Base-by-base conservation (phyloP, 1,140 invertebrate species). In the Drosophila paulistorum region DNA sequence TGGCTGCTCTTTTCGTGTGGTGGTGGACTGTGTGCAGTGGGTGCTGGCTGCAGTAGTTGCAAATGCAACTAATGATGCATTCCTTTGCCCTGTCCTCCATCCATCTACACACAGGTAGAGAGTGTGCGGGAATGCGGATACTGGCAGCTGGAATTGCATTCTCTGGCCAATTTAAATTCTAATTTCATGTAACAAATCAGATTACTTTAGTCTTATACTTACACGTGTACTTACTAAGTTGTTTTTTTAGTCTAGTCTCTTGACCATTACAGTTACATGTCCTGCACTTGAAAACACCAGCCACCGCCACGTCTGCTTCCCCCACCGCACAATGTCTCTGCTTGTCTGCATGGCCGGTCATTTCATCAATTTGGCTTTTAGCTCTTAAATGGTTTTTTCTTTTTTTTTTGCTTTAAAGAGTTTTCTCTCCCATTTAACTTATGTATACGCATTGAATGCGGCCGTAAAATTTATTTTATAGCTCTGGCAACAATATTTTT, bases 121-220 rank as follows among this genome's bases (percentile, higher is more conserved):
- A 9, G 45, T 14, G 55, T 14, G n/a, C 10, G 13, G 13, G 26
- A 30, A 14, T 5, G n/a, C 10, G 10, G 33, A 37, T 23, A 23
- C 45, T 65, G 63, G 37, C 58, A 62, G 64, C 73, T 74, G 67
- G 48, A 82, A 68, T 79, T 83, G 67, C 80, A 79, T 76, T 81
- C 61, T 68, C 60, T 65, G 65, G 62, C 57, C 82, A 85, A 85
- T 85, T 85, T 85, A 87, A 85, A 85, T 85, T 85, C 82, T 85
- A 85, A 85, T 85, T 85, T 71, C 82, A 87, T 82, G 82, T 75
- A 76, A 74, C 82, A 85, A 85, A 85, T 85, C 82, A 87, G 82
- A 85, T 85, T 85, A 86, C 45, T 51, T 51, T 23, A 45, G 5
- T 45, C 42, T n/a, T 45, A 11, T 51, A 51, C 45, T 51, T 51